Evolutionary conservation across 2,113 vertebrate species (phyloP), one percentile per base, ranked within the genome.

Genomic region (Leptosomus discolor): DNA sequence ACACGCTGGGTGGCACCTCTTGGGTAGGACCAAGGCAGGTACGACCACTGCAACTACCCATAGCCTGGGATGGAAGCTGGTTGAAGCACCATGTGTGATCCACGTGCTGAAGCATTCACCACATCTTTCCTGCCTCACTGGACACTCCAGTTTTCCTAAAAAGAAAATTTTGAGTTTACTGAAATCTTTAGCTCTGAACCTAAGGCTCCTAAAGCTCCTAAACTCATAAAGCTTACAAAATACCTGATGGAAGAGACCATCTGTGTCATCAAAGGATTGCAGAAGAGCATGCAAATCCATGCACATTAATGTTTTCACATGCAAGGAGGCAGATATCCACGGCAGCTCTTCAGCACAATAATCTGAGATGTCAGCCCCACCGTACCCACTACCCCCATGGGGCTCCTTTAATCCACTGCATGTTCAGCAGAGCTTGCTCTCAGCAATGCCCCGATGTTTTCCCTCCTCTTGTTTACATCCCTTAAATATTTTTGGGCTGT

Each of bases 341-440:
- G 37, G 27, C 15, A 68, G 48, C 27, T 36, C n/a, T 68, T 58
- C 3, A 4, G 32, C 69, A 37, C 22, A 37, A 26, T 6, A 21
- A 14, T 6, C 64, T 22, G 46, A 58, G n/a, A 7, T 37, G 19
- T 34, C 61, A 37, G 11, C 45, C 63, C 41, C 46, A 24, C 12
- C 41, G 36, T 23, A 18, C 29, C 21, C 26, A 1, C 15, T 48
- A 7, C 16, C 32, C 16, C 46, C 8, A 0, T 5, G 18, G n/a
- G 32, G 15, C 16, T 75, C 30, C 46, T 54, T 58, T 24, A 3
- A 0, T 26, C 6, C 56, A 46, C 15, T 15, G 11, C 32, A 24
- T 4, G 1, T 26, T 37, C 71, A 88, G 20, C 30, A 71, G 30
- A 34, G 8, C 34, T 65, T 30, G 43, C 36, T 73, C 37, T 19